Conservation (phyloP, 1,140 invertebrate genomes). For the Stegodyphus mimosarum region DNA sequence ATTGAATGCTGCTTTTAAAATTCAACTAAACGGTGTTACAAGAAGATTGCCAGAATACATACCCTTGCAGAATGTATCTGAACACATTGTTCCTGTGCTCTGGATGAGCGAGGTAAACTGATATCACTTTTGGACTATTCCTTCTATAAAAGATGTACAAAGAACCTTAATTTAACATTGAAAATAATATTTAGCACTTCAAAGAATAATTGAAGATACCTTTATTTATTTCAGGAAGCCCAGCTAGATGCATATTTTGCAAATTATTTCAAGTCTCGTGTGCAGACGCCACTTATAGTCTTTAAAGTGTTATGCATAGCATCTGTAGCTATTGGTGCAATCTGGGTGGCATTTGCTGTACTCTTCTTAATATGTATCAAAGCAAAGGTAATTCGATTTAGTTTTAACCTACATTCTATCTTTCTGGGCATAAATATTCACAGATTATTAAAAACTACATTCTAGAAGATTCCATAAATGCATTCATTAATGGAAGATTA, state of each 20-base stretch:
- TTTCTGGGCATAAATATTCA: too few relatives aligned
- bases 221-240: conserved; percentile 28
- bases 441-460: too few relatives aligned
- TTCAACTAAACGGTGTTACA: conserved; percentile 46
- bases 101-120: conserved; percentile 55
- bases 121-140: neutral
- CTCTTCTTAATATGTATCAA: conserved; percentile 15
- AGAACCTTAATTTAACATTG: too few relatives aligned
- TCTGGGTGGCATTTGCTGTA: conserved; percentile 21
- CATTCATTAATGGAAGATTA: too few relatives aligned
- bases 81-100: conserved; percentile 41
- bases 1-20: conserved; percentile 36
- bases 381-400: conserved; percentile 15
- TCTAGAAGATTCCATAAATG: too few relatives aligned
- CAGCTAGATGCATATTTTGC: conserved; percentile 45
- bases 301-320: conserved; percentile 25
- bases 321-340: neutral
- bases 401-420: too few relatives aligned
- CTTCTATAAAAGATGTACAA: too few relatives aligned
- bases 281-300: conserved; percentile 25
- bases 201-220: neutral
- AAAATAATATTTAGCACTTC: too few relatives aligned
- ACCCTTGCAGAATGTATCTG: conserved; percentile 3
- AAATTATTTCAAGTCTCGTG: conserved; percentile 45
- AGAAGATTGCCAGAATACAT: conserved; percentile 4